phyloP scores from a whole-genome alignment of 2,888 invertebrate genomes.

The Chrysolina oricalcia region DNA sequence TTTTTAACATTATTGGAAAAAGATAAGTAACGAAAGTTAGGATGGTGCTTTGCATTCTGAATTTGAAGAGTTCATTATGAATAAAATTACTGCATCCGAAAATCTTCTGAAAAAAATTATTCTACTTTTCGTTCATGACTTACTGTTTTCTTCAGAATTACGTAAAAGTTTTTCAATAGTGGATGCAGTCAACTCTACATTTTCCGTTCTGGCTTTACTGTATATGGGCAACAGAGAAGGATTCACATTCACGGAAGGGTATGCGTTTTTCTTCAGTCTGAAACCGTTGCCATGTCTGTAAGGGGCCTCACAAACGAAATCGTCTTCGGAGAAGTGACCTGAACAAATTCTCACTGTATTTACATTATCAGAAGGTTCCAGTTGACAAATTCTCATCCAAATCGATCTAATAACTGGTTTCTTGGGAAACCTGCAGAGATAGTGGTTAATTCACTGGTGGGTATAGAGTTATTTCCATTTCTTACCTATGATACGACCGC shows the following conservation, averaged over 20 bases:
- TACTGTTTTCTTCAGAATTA: conserved; percentile 1
- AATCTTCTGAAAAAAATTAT: no score
- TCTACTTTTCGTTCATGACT: background rate
- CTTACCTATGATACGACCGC: background rate
- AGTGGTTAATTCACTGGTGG: no score
- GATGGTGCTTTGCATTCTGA: no score
- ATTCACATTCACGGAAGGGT: background rate
- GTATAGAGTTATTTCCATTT: background rate
- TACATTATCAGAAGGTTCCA: background rate
- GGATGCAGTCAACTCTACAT: background rate
- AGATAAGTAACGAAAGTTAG: background rate
- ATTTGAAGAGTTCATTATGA: no score
- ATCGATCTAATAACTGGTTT: background rate
- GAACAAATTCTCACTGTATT: background rate
- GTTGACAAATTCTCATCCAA: background rate
- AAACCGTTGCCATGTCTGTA: background rate
- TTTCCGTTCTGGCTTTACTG: background rate
- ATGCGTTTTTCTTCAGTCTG: background rate
- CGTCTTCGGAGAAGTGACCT: background rate
- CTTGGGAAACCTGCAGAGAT: background rate
- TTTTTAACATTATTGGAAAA: no score
- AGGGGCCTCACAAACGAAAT: background rate
- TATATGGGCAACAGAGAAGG: background rate
- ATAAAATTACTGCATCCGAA: no score
- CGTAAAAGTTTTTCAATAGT: background rate